phyloP scores from a whole-genome alignment of 1,140 invertebrate species.

The Brachionus manjavacas region DNA sequence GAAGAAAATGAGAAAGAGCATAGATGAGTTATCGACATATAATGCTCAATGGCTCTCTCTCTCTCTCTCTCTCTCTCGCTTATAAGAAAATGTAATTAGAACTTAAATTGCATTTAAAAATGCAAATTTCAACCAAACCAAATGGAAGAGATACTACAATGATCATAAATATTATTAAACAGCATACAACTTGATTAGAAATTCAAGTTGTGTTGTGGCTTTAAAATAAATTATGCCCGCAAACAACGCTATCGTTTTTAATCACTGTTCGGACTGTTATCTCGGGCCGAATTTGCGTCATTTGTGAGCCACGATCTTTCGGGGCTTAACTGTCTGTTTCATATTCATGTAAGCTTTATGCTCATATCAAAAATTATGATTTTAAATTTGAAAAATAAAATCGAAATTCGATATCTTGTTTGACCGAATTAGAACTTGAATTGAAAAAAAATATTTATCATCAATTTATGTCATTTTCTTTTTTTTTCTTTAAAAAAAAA shows the following conservation, averaged over 20 bases:
- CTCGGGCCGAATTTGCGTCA: not conserved
- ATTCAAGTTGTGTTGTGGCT: not conserved
- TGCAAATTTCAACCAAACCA: not conserved
- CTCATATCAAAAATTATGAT: slow-evolving; percentile 34
- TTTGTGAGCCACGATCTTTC: not conserved
- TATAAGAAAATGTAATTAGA: slow-evolving; percentile 30
- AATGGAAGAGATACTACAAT: not conserved
- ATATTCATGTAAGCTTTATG: not conserved
- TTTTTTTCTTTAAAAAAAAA: too few species aligned
- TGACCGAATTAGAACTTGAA: slow-evolving; percentile 3
- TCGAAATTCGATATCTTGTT: slow-evolving; percentile 16
- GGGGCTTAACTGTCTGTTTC: not conserved
- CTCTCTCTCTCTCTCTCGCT: too few species aligned
- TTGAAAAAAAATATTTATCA: not conserved
- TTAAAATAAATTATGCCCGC: not conserved
- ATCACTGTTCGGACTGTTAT: slow-evolving; percentile 1
- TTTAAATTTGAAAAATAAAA: not conserved
- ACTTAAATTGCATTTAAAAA: slow-evolving; percentile 1
- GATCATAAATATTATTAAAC: slow-evolving; percentile 33
- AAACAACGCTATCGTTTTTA: not conserved
- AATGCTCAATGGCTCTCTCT: not conserved
- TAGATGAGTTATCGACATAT: not conserved
- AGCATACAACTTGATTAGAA: slow-evolving; percentile 10
- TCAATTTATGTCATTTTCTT: not conserved
- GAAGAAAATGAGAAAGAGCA: not conserved